Conservation (phyloP, 2,797 vertebrate genomes). For the Protonibea diacanthus region DNA sequence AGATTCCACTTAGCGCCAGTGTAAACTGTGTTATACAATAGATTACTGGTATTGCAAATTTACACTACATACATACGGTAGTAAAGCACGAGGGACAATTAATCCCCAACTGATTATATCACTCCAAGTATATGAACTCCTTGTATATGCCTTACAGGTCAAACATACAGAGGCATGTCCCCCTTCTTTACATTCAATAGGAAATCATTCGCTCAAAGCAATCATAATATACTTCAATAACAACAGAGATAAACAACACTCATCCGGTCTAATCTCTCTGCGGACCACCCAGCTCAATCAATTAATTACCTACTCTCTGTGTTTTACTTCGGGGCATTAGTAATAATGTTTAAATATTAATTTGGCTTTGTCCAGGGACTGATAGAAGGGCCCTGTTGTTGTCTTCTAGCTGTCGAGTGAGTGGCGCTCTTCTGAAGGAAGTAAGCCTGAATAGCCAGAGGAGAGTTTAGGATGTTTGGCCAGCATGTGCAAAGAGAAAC, state of each 20-base stretch:
- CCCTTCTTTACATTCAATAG: constrained; percentile 80
- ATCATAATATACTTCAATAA: constrained; percentile 79
- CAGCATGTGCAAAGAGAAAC: constrained; percentile 31
- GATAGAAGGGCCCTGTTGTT: constrained; percentile 71
- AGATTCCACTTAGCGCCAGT: constrained; percentile 53
- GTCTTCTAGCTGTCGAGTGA: constrained; percentile 65
- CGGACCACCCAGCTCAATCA: constrained; percentile 87
- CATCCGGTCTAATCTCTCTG: constrained; percentile 84
- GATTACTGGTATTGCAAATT: constrained; percentile 55
- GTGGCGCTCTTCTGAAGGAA: constrained; percentile 48
- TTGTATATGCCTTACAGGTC: constrained; percentile 78
- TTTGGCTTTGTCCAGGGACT: constrained; percentile 90
- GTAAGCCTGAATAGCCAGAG: constrained; percentile 63
- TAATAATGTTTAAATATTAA: constrained; percentile 95
- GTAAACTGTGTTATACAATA: constrained; percentile 61
- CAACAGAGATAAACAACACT: constrained; percentile 83
- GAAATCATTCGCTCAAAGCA: constrained; percentile 78
- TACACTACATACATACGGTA: constrained; percentile 50
- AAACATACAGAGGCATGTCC: constrained; percentile 61
- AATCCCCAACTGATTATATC: constrained; percentile 69
- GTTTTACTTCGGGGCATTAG: constrained; percentile 89
- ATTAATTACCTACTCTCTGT: constrained; percentile 89
- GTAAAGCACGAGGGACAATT: constrained; percentile 63
- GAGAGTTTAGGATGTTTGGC: constrained; percentile 43
- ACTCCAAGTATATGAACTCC: constrained; percentile 63